These are phyloP conservation scores for Maccullochella peelii DNA, from an alignment of 2,113 vertebrate genomes.

Conservation along the genomic window DNA sequence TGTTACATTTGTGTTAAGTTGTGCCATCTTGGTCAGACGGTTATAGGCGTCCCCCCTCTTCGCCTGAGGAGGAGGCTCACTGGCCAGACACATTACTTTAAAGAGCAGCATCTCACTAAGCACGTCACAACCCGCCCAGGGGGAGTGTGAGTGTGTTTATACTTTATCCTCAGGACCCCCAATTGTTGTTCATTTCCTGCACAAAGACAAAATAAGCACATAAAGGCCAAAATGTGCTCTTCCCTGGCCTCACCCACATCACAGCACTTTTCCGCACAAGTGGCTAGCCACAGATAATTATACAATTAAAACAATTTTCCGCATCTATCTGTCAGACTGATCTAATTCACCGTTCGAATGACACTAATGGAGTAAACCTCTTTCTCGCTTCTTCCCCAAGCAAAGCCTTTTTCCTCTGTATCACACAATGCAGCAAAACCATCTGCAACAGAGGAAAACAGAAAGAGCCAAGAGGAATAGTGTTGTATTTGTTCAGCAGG, in stretches of 20 bases:
- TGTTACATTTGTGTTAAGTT: constrained; percentile 56
- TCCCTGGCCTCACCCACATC: constrained; percentile 72
- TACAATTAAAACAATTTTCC: constrained; percentile 85
- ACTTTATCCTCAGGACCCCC: constrained; percentile 74
- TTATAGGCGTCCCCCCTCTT: constrained; percentile 39
- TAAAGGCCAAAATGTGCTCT: constrained; percentile 70
- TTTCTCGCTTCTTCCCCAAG: constrained; percentile 56
- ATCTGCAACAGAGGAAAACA: constrained; percentile 56
- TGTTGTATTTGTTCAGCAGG: constrained; percentile 62
- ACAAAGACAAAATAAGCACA: constrained; percentile 76
- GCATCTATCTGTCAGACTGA: constrained; percentile 80
- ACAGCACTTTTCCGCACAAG: constrained; percentile 74
- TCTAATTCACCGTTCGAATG: constrained; percentile 77
- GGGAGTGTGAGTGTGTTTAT: constrained; percentile 67
- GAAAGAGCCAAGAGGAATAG: constrained; percentile 35
- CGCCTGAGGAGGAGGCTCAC: constrained; percentile 62
- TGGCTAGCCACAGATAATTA: constrained; percentile 80
- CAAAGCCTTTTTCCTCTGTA: constrained; percentile 56
- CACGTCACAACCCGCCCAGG: constrained; percentile 67
- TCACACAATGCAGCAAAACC: constrained; percentile 47
- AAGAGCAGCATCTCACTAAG: constrained; percentile 70
- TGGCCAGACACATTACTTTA: constrained; percentile 69
- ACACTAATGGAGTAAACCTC: constrained; percentile 69
- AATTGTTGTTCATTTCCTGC: constrained; percentile 80
- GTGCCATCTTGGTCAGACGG: constrained; percentile 54